phyloP scores from a whole-genome alignment of 2,888 invertebrate species.

The Sinelater perroti region DNA sequence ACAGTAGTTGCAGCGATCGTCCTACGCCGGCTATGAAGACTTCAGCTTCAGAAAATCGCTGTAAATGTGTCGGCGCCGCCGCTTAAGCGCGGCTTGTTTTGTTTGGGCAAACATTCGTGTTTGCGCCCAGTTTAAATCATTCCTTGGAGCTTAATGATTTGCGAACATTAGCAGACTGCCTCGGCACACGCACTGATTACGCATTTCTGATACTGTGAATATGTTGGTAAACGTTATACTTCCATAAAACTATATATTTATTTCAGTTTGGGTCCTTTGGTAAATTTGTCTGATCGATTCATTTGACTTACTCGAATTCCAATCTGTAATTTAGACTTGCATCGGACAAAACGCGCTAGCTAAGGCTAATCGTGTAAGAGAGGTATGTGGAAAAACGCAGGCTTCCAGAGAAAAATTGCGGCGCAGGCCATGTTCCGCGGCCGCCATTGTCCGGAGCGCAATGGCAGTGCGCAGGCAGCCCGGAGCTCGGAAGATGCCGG shows the following conservation, averaged over 20 bases:
- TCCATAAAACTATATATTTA: too few relatives aligned
- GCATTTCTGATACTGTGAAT: too few relatives aligned
- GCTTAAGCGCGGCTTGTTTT: constrained; percentile 33
- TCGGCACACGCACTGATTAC: too few relatives aligned
- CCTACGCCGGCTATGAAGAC: constrained; percentile 34
- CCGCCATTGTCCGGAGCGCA: constrained; percentile 30
- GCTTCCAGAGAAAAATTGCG: constrained; percentile 9
- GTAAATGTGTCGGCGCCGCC: constrained; percentile 39
- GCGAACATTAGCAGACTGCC: too few relatives aligned
- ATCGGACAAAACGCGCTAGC: too few relatives aligned
- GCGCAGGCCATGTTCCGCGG: constrained; percentile 34
- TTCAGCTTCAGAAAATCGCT: constrained; percentile 31
- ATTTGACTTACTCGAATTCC: too few relatives aligned
- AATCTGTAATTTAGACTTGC: too few relatives aligned
- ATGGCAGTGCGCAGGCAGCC: constrained; percentile 17
- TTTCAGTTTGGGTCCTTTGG: too few relatives aligned
- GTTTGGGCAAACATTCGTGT: constrained; percentile 40
- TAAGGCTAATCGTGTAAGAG: neutral
- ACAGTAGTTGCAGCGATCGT: constrained; percentile 29
- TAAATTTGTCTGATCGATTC: too few relatives aligned
- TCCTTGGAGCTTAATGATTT: too few relatives aligned
- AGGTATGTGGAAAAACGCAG: neutral
- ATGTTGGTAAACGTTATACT: too few relatives aligned
- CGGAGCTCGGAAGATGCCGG: neutral
- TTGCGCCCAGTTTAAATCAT: too few relatives aligned